Percentiles rank a stretch among this genome's conserved stretches.
Conservation (phyloP, 2,113 vertebrate genomes). For the Arizona elegans region DNA sequence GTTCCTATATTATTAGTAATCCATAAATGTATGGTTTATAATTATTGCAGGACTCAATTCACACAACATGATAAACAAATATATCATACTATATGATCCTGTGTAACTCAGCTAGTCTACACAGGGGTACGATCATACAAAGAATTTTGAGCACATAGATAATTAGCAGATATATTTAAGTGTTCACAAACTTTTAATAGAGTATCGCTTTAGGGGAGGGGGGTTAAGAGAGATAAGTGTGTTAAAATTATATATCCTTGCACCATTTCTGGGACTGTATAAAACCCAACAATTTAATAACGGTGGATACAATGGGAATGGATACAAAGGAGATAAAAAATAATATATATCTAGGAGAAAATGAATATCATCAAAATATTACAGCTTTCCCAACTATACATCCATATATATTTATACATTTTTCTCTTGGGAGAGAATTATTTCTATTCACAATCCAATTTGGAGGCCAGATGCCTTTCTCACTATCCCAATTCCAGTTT, state of each 20-base stretch:
- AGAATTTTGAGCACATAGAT: neutral
- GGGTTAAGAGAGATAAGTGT: neutral
- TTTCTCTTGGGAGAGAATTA: slow-evolving; percentile 43
- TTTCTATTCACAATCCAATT: neutral
- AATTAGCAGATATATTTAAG: neutral
- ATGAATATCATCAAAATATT: neutral
- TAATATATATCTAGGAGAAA: neutral
- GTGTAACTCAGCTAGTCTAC: neutral
- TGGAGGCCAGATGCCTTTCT: slow-evolving; percentile 27
- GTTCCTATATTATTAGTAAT: neutral
- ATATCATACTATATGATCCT: neutral
- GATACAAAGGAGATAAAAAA: neutral
- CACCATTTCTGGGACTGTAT: neutral
- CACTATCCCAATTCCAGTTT: slow-evolving; percentile 47
- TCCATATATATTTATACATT: slow-evolving; percentile 42
- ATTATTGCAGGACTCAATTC: neutral
- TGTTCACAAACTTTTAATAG: neutral
- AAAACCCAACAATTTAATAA: neutral
- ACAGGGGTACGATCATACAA: neutral
- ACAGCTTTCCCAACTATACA: slow-evolving; percentile 30
- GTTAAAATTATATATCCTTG: neutral
- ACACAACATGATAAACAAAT: neutral
- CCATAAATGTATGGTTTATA: neutral
- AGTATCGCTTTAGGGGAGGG: neutral
- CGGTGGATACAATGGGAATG: neutral